These are phyloP conservation scores for Agrochola litura DNA, from an alignment of 2,888 invertebrate genomes.

Conservation along the genomic window DNA sequence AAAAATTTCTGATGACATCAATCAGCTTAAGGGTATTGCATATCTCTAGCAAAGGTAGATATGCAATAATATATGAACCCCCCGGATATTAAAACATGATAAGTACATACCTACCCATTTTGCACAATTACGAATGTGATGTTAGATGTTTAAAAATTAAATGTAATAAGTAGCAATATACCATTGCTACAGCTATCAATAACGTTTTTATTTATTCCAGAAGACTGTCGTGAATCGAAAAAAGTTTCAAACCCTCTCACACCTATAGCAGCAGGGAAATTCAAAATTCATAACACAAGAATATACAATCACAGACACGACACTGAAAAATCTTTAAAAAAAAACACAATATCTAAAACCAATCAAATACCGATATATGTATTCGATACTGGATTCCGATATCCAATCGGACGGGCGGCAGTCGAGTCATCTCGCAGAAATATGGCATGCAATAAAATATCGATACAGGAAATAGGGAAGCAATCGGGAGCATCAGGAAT, in stretches of 20 bases:
- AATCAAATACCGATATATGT: constrained; percentile 84
- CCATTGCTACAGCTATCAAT: background rate
- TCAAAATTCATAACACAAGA: background rate
- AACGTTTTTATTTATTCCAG: background rate
- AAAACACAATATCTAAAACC: constrained; percentile 71
- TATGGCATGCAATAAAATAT: constrained; percentile 88
- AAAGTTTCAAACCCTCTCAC: no score
- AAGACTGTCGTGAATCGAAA: no score
- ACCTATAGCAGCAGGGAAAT: no score
- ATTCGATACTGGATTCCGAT: constrained; percentile 74
- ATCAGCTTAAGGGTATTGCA: background rate
- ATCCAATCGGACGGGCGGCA: constrained; percentile 77
- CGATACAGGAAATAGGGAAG: constrained; percentile 84
- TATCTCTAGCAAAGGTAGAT: background rate
- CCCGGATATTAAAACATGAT: background rate
- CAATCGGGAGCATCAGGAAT: constrained; percentile 77
- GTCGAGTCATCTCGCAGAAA: constrained; percentile 82
- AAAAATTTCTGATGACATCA: background rate
- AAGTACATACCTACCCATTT: background rate
- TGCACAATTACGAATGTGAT: background rate
- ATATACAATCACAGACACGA: background rate
- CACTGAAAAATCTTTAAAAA: constrained; percentile 38
- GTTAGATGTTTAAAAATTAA: background rate
- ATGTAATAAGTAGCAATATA: background rate
- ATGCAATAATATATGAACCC: background rate